Percentiles rank a stretch among this genome's conserved stretches.
These are phyloP conservation scores for Pogonophryne albipinna DNA, from an alignment of 2,797 vertebrate species.

Conservation along the genomic window DNA sequence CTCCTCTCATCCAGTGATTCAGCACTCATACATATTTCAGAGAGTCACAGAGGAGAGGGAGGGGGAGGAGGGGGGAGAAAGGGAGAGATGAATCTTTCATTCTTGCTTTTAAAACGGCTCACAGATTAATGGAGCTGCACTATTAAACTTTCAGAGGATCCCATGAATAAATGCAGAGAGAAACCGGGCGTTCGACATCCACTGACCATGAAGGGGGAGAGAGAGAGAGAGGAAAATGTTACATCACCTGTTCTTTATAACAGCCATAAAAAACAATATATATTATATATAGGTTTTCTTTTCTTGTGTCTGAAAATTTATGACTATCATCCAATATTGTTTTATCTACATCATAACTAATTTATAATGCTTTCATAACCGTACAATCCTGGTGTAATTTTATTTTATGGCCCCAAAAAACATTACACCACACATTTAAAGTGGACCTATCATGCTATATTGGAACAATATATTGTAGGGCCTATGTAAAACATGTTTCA, in stretches of 20 bases:
- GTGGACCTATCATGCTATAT: too few relatives aligned
- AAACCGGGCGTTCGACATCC: background rate
- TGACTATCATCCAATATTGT: too few relatives aligned
- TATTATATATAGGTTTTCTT: too few relatives aligned
- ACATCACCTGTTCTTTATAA: background rate
- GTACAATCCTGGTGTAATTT: too few relatives aligned
- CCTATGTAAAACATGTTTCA: too few relatives aligned
- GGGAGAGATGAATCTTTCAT: background rate
- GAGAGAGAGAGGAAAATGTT: background rate
- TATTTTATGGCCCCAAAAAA: too few relatives aligned
- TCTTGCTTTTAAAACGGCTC: background rate
- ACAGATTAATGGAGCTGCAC: constrained; percentile 2
- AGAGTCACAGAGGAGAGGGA: background rate
- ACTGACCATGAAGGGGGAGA: background rate
- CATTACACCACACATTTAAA: too few relatives aligned
- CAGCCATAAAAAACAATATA: background rate
- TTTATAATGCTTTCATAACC: too few relatives aligned
- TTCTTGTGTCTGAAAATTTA: background rate
- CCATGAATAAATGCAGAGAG: constrained; percentile 6
- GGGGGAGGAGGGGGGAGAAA: background rate
- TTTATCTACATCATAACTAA: too few relatives aligned
- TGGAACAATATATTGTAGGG: too few relatives aligned
- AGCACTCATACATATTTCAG: background rate
- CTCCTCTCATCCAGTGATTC: background rate
- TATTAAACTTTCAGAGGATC: constrained; percentile 4